Conservation (phyloP, 2,113 vertebrate genomes). For the Cochlearius cochlearius region DNA sequence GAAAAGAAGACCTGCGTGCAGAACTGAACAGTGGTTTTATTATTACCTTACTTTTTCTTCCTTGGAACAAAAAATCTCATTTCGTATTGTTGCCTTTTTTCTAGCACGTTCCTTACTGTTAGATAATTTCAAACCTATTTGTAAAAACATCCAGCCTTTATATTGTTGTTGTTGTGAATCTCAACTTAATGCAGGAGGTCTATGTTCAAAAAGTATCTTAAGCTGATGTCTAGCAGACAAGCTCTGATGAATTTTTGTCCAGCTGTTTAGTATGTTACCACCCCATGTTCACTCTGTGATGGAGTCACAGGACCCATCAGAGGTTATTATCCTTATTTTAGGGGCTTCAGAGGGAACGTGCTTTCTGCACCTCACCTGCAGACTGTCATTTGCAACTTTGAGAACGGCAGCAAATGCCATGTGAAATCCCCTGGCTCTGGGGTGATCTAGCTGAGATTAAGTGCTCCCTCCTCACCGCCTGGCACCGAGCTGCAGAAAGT, state of each 20-base stretch:
- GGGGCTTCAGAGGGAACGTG: neutral
- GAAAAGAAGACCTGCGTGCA: neutral
- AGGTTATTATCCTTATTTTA: neutral
- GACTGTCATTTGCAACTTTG: neutral
- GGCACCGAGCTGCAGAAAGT: neutral
- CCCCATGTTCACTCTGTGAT: neutral
- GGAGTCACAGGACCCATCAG: neutral
- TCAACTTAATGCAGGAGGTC: neutral
- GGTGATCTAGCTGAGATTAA: neutral
- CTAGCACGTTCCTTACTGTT: neutral
- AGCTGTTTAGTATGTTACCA: neutral
- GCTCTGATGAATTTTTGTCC: neutral
- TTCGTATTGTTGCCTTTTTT: neutral
- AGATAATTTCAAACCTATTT: neutral
- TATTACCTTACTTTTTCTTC: neutral
- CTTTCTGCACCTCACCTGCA: neutral
- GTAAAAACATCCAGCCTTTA: neutral
- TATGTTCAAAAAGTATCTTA: neutral
- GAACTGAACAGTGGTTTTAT: neutral
- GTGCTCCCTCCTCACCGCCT: neutral
- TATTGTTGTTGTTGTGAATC: neutral
- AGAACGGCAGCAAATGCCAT: neutral
- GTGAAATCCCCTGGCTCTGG: neutral
- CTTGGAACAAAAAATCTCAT: neutral
- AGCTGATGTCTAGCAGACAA: neutral